Evolutionary conservation across 2,888 invertebrate species (phyloP).

Genomic region (Gonocerus acuteangulatus): DNA sequence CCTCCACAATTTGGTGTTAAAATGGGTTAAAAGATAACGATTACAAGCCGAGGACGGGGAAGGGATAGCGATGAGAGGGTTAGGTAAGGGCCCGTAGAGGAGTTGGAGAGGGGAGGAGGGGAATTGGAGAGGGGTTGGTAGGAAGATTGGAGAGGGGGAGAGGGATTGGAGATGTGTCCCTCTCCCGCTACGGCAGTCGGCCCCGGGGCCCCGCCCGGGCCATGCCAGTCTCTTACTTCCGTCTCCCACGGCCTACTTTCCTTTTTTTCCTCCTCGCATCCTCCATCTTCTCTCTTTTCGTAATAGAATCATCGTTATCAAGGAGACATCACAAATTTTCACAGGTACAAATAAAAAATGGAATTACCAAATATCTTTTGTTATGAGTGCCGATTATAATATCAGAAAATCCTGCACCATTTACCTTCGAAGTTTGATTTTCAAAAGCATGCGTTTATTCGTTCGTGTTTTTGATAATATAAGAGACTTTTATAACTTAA

Average conservation of each 20-base stretch:
- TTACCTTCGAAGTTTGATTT: no score
- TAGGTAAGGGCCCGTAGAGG: neutral
- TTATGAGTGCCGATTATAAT: neutral
- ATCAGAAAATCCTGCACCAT: no score
- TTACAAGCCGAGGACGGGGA: no score
- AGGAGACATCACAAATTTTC: conserved; percentile 26
- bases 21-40: no score
- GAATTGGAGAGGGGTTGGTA: neutral
- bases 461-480: no score
- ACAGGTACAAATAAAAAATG: conserved; percentile 12
- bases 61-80: neutral
- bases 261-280: conserved; percentile 30
- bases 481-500: no score
- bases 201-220: conserved; percentile 22
- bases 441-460: no score
- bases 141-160: neutral
- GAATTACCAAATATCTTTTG: neutral
- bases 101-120: neutral
- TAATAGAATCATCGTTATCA: conserved; percentile 29
- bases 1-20: no score
- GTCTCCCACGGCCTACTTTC: conserved; percentile 21
- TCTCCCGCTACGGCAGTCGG: neutral
- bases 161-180: neutral
- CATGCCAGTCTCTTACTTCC: neutral
- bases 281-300: conserved; percentile 29